Evolutionary conservation across 2,888 invertebrate species (phyloP).

Genomic region (Cryptophagus acutangulus): DNA sequence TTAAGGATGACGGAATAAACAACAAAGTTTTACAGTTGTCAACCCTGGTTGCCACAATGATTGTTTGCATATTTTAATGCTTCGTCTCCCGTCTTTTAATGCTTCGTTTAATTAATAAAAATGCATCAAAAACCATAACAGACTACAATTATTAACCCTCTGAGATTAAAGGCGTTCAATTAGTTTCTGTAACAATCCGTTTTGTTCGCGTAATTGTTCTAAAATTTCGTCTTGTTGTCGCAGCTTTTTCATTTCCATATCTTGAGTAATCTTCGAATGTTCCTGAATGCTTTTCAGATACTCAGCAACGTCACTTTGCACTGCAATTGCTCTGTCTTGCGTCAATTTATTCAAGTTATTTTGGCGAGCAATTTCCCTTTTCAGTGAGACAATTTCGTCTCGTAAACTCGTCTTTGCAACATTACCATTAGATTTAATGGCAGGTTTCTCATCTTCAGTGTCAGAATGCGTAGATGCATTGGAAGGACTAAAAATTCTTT

Average conservation of each 20-base stretch:
- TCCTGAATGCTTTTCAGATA: not conserved
- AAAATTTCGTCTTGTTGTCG: conserved; percentile 23
- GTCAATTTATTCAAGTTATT: conserved; percentile 11
- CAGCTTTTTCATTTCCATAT: conserved; percentile 17
- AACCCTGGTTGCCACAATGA: too few relatives aligned
- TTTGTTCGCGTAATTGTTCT: conserved; percentile 23
- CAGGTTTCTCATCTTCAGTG: too few relatives aligned
- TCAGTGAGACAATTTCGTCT: conserved; percentile 17
- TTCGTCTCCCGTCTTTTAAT: too few relatives aligned
- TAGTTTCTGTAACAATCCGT: conserved; percentile 21
- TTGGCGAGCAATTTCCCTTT: conserved; percentile 16
- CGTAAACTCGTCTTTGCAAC: conserved; percentile 9
- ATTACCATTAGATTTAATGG: conserved; percentile 6
- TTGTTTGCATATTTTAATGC: too few relatives aligned
- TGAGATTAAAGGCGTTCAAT: conserved; percentile 10
- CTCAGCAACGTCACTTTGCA: not conserved
- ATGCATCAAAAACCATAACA: not conserved
- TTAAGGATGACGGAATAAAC: too few relatives aligned
- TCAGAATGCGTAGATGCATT: conserved; percentile 1
- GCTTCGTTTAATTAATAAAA: not conserved
- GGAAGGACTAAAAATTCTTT: not conserved
- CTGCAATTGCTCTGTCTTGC: not conserved
- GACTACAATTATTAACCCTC: not conserved
- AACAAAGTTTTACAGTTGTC: too few relatives aligned
- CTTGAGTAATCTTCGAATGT: conserved; percentile 13